Evolutionary conservation across 2,797 vertebrate species (phyloP).

Genomic region (Eleutherodactylus coqui): DNA sequence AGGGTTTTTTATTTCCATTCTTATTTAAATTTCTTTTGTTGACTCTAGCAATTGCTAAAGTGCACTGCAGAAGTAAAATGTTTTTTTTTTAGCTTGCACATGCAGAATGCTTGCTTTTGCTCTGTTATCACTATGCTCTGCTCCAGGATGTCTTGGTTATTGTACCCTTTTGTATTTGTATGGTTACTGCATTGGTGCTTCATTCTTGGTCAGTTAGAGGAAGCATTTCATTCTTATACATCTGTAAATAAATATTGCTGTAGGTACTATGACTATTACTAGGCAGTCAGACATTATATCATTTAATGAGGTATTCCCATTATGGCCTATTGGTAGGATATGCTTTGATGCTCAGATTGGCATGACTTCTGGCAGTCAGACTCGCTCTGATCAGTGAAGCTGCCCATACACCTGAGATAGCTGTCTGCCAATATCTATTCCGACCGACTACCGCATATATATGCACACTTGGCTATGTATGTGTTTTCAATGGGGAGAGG

Average conservation of each 20-base stretch:
- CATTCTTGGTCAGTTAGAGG: neutral
- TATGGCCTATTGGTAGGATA: too few species aligned
- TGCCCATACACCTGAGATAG: neutral
- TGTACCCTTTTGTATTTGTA: neutral
- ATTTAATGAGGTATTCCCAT: too few species aligned
- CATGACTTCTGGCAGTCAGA: too few species aligned
- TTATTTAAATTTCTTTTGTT: conserved; percentile 55
- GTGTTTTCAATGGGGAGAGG: too few species aligned
- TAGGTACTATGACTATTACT: neutral
- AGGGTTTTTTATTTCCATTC: conserved; percentile 73
- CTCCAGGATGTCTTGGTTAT: neutral
- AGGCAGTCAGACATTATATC: neutral
- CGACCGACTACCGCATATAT: too few species aligned
- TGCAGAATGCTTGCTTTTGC: neutral
- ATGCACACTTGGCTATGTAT: too few species aligned
- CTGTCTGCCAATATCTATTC: too few species aligned
- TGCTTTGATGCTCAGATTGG: too few species aligned
- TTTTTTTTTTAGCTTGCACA: neutral
- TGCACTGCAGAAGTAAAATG: neutral
- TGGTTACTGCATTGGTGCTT: conserved; percentile 2
- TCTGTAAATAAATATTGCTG: neutral
- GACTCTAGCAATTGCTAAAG: conserved; percentile 42
- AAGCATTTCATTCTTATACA: neutral
- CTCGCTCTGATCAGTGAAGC: neutral
- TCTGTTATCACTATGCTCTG: neutral